phyloP scores from a whole-genome alignment of 64 coral and sea anemone species.

The Montipora efflorescens region DNA sequence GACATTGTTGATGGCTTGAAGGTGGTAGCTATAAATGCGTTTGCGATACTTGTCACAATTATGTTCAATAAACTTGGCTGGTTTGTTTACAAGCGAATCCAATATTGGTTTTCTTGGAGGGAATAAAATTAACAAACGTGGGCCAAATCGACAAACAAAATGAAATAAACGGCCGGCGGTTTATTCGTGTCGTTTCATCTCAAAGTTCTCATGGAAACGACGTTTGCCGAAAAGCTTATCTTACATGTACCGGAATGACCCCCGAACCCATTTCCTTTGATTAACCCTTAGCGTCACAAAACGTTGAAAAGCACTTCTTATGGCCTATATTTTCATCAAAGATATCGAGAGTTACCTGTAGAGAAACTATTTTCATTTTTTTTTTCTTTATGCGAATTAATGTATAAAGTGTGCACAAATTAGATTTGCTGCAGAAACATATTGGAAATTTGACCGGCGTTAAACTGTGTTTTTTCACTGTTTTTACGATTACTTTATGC shows the following conservation, averaged over 20 bases:
- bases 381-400: too few relatives aligned
- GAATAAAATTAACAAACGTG: not conserved
- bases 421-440: too few relatives aligned
- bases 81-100: slow-evolving; percentile 38
- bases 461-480: too few relatives aligned
- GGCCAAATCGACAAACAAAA: not conserved
- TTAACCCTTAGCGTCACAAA: slow-evolving; percentile 33
- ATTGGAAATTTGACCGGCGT: too few relatives aligned
- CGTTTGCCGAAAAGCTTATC: too few relatives aligned
- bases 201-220: slow-evolving; percentile 41
- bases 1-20: not conserved
- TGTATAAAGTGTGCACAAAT: too few relatives aligned
- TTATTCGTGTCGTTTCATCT: slow-evolving; percentile 8
- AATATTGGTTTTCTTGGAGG: not conserved
- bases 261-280: slow-evolving; percentile 10
- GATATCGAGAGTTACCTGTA: not conserved
- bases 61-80: not conserved
- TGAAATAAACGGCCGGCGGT: not conserved
- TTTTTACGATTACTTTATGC: too few relatives aligned
- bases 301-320: not conserved
- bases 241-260: not conserved
- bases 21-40: not conserved
- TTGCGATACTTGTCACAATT: not conserved
- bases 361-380: too few relatives aligned
- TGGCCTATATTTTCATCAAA: not conserved